These are phyloP conservation scores for Muschampia plurimacula DNA, from an alignment of 2,888 invertebrate species.

Conservation along the genomic window DNA sequence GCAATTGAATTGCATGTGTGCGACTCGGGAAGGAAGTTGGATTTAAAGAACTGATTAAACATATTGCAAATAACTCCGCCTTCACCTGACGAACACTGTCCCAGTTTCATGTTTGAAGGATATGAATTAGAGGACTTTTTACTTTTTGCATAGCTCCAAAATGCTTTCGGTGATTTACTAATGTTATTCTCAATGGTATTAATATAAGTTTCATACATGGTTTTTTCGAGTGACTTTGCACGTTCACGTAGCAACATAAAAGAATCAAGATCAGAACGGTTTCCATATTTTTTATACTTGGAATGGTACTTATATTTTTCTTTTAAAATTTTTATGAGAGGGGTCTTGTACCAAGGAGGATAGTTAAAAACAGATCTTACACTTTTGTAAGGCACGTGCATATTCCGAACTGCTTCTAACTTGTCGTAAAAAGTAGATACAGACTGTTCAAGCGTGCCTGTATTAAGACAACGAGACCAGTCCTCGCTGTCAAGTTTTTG, in stretches of 20 bases:
- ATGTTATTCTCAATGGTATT: neutral
- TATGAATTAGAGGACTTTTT: conserved; percentile 10
- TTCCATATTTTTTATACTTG: neutral
- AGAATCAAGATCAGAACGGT: neutral
- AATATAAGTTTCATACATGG: neutral
- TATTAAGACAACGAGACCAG: neutral
- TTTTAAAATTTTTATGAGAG: neutral
- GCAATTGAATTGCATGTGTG: neutral
- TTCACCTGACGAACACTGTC: neutral
- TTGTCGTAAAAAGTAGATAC: neutral
- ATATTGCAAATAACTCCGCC: conserved; percentile 15
- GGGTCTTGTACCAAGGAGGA: neutral
- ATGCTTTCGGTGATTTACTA: neutral
- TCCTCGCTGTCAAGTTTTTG: neutral
- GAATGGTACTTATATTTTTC: neutral
- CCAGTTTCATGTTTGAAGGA: conserved; percentile 1
- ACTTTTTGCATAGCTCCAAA: conserved; percentile 11
- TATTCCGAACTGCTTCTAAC: neutral
- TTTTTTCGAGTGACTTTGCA: neutral
- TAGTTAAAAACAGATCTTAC: neutral
- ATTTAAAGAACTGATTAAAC: conserved; percentile 8
- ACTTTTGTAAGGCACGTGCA: neutral
- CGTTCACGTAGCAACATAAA: neutral
- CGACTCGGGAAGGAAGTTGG: neutral
- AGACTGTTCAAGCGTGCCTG: neutral